Base-by-base conservation (phyloP, 2,113 vertebrate genomes). In the Pangasianodon gigas region DNA sequence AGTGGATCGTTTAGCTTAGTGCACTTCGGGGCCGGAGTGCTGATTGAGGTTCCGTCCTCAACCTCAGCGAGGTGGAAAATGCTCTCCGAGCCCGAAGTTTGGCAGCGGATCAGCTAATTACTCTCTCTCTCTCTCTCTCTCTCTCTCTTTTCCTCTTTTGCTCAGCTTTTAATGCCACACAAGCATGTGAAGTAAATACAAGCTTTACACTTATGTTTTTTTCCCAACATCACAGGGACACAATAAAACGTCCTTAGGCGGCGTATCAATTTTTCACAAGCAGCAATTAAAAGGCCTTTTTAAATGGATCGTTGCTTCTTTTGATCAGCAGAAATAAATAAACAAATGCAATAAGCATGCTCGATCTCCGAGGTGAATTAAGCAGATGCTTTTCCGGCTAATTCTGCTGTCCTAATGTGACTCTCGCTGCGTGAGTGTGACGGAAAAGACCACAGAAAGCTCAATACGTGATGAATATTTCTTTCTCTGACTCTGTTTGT, bases 231-330 rank as follows among this genome's bases (percentile, higher is more conserved):
- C 75, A 85, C 91, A 88, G 51, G 75, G 93, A 94, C 93, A 94
- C 92, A 94, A 92, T 79, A 60, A 95, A 94, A 95, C 71, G 92
- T 93, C 85, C 94, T 96, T 95, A 95, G 94, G 93, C 92, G 93
- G 90, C 86, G 84, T 94, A 95, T 96, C 92, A 93, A 95, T 95
- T 93, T 96, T 95, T 95, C 93, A 95, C 85, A 84, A 90, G 91
- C 94, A 92, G 93, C 93, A 95, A 93, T 95, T 95, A 96, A 94
- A 90, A 62, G 91, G 90, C 90, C 94, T 95, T 94, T 92, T 91
- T 87, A 54, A 87, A 79, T 8, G 92, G 89, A 92, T 94, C 87
- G 46, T n/a, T 93, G 56, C 24, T 93, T 93, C 87, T 94, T 92
- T 93, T 95, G 93, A 93, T 95, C 92, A 93, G 89, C 91, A 89